Conservation (phyloP, 2,113 vertebrate genomes). For the Cephalopterus ornatus region DNA sequence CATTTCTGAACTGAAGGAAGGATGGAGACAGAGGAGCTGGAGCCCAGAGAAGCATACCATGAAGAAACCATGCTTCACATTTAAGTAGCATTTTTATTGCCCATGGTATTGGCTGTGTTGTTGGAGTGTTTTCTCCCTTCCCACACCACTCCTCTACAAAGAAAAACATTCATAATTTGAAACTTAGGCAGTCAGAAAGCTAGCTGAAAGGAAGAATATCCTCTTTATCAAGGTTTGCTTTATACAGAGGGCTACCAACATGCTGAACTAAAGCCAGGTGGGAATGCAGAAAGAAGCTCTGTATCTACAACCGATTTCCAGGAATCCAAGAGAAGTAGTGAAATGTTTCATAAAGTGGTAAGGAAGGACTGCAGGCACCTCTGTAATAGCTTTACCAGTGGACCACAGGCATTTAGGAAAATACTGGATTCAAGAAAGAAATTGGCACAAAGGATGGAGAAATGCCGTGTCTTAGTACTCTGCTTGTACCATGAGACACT, state of each 20-base stretch:
- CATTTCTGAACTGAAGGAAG: background rate
- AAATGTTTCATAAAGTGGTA: background rate
- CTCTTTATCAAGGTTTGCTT: conserved; percentile 5
- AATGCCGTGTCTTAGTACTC: background rate
- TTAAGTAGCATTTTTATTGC: conserved; percentile 20
- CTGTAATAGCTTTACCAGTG: background rate
- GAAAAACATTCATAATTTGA: conserved; percentile 13
- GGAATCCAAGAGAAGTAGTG: background rate
- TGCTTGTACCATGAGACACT: background rate
- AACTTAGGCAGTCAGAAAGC: background rate
- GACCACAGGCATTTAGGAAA: conserved; percentile 42
- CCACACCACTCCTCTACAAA: background rate
- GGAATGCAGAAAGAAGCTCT: background rate
- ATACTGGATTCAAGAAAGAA: background rate
- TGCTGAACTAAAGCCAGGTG: background rate
- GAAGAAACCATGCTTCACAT: background rate
- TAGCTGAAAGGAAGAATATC: conserved; percentile 27
- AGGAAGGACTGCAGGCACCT: background rate
- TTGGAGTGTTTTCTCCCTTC: background rate
- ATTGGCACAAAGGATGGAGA: background rate
- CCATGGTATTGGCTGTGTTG: background rate
- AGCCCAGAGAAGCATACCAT: background rate
- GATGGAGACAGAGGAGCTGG: background rate
- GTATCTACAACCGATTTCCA: conserved; percentile 10
- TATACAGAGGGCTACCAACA: background rate